Evolutionary conservation across 2,113 vertebrate species (phyloP).

Genomic region (Morone saxatilis): DNA sequence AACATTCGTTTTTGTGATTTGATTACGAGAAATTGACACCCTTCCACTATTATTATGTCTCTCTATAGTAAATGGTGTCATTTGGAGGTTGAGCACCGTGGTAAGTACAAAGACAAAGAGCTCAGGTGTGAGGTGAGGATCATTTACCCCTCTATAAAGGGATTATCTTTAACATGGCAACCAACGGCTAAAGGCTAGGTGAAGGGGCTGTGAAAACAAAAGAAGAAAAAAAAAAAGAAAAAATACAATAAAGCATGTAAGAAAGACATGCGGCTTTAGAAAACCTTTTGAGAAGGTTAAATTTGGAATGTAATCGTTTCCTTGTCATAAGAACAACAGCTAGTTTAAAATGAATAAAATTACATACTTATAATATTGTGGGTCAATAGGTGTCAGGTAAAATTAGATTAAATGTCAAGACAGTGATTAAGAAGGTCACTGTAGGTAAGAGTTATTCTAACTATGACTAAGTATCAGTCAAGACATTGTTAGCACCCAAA

Average conservation of each 20-base stretch:
- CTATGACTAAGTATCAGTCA: neutral
- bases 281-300: neutral
- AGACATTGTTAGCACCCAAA: neutral
- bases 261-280: neutral
- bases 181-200: neutral
- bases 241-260: conserved; percentile 17
- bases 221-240: neutral
- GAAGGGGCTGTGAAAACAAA: conserved; percentile 17
- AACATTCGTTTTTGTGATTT: conserved; percentile 6
- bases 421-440: too few species aligned
- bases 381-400: neutral
- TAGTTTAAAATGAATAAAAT: neutral
- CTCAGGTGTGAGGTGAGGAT: conserved; percentile 26
- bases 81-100: neutral
- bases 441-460: too few species aligned
- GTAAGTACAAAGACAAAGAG: conserved; percentile 33
- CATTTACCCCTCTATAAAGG: conserved; percentile 20
- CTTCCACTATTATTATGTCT: conserved; percentile 3
- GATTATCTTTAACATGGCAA: neutral
- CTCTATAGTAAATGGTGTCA: conserved; percentile 8
- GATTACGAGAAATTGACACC: conserved; percentile 22
- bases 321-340: neutral
- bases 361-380: neutral
- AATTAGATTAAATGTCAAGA: neutral
- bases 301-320: conserved; percentile 22